A percentile compares a stretch with the other conserved stretches of the same genome.
phyloP scores from a whole-genome alignment of 2,888 invertebrate species.

The Diarsia dahlii region DNA sequence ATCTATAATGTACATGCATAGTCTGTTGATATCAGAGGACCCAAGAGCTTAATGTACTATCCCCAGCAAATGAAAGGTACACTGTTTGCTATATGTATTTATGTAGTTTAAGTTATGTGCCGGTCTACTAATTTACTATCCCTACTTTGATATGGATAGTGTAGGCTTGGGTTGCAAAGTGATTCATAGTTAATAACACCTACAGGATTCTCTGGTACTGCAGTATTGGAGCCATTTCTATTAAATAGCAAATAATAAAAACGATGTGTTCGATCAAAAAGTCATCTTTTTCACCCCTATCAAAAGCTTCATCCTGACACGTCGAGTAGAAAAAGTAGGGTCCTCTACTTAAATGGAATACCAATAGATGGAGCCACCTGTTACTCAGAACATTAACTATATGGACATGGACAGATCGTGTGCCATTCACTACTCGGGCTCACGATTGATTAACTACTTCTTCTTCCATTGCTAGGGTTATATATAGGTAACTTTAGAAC shows the following conservation, averaged over 20 bases:
- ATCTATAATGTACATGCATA: background rate
- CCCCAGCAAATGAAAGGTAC: constrained; percentile 31
- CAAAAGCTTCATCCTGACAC: constrained; percentile 14
- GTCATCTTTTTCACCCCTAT: background rate
- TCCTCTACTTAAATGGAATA: constrained; percentile 46
- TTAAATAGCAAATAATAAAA: background rate
- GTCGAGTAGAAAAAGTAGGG: constrained; percentile 35
- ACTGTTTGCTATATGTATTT: constrained; percentile 34
- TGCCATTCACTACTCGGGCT: constrained; percentile 53
- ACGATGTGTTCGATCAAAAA: background rate
- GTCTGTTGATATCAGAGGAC: constrained; percentile 30
- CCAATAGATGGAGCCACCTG: constrained; percentile 61
- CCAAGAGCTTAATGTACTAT: constrained; percentile 34
- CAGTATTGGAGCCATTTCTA: background rate
- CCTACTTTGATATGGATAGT: constrained; percentile 48
- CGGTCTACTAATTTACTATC: constrained; percentile 36
- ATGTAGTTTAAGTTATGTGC: constrained; percentile 30
- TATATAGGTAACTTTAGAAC: background rate
- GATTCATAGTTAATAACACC: constrained; percentile 5
- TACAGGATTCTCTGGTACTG: background rate
- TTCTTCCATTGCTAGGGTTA: background rate
- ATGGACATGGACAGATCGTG: constrained; percentile 53
- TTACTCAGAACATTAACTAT: constrained; percentile 59
- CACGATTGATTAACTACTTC: constrained; percentile 48
- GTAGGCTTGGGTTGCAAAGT: constrained; percentile 24